phyloP scores from a whole-genome alignment of 1,140 invertebrate species.

The Meteorus sp. region DNA sequence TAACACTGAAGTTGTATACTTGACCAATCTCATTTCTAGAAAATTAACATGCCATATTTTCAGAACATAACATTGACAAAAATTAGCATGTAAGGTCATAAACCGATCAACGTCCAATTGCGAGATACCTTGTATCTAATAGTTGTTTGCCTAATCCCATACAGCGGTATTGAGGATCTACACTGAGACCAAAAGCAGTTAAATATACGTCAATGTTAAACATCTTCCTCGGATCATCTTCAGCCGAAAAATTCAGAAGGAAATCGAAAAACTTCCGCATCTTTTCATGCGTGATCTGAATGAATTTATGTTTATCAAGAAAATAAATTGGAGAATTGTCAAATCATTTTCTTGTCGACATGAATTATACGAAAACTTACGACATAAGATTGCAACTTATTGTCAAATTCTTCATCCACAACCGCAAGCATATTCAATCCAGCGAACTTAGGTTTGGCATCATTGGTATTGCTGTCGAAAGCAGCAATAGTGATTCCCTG shows the following conservation, averaged over 20 bases:
- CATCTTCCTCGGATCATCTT: not conserved
- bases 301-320: too few species aligned
- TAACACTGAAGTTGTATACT: conserved; percentile 1
- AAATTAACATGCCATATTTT: not conserved
- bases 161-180: conserved; percentile 3
- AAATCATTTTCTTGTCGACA: too few species aligned
- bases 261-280: conserved; percentile 4
- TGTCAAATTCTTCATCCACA: not conserved
- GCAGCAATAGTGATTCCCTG: not conserved
- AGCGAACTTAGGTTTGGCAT: not conserved
- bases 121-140: conserved; percentile 8
- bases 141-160: conserved; percentile 9
- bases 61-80: not conserved
- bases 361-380: too few species aligned
- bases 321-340: too few species aligned
- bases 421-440: not conserved
- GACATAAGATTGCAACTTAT: too few species aligned
- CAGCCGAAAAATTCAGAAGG: not conserved
- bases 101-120: too few species aligned
- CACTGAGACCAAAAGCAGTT: conserved; percentile 8
- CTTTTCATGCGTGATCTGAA: too few species aligned
- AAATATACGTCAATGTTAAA: conserved; percentile 9
- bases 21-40: conserved; percentile 1
- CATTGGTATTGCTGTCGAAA: not conserved
- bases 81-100: too few species aligned